Conservation (phyloP, 2,113 vertebrate species). For the Nettapus auritus region DNA sequence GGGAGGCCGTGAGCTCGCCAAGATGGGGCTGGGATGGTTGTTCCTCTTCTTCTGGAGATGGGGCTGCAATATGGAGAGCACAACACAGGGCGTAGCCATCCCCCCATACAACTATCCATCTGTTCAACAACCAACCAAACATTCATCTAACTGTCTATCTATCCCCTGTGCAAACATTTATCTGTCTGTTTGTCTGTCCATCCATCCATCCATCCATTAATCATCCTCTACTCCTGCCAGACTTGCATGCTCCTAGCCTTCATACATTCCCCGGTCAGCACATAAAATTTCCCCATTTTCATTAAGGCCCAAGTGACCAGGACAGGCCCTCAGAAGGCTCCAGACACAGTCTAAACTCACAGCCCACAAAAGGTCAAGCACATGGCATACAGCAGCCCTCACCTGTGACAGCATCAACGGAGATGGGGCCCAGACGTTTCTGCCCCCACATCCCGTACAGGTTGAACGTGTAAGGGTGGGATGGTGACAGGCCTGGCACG, state of each 20-base stretch:
- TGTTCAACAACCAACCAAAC: neutral
- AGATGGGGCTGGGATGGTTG: too few relatives aligned
- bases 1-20: neutral
- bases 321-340: neutral
- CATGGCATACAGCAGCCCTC: neutral
- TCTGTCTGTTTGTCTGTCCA: neutral
- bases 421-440: slow-evolving; percentile 28
- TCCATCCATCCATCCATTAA: neutral
- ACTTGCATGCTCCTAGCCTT: too few relatives aligned
- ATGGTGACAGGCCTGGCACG: too few relatives aligned
- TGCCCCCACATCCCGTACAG: slow-evolving; percentile 32
- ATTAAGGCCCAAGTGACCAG: neutral
- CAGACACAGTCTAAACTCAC: too few relatives aligned
- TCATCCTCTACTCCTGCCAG: too few relatives aligned
- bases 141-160: neutral
- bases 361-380: neutral
- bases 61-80: neutral
- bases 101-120: neutral
- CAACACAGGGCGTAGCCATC: neutral
- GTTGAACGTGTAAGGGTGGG: neutral
- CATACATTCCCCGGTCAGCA: neutral
- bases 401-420: neutral
- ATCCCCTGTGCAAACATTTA: too few relatives aligned
- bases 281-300: too few relatives aligned
- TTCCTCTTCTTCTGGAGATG: neutral